These are phyloP conservation scores for Acromyrmex echinatior DNA, from an alignment of 1,140 invertebrate species.

Conservation along the genomic window DNA sequence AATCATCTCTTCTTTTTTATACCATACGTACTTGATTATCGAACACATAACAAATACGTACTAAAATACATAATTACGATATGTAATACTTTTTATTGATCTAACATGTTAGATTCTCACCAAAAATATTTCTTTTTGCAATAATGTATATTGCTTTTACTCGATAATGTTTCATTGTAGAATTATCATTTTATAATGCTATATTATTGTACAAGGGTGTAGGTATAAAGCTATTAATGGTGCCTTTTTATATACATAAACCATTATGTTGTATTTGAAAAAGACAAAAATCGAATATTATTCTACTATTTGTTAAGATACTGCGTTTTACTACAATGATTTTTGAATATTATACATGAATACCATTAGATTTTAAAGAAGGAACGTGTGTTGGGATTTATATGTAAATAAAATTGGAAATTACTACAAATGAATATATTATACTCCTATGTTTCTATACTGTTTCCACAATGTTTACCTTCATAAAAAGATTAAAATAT, in stretches of 20 bases:
- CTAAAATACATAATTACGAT: constrained; percentile 1
- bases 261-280: not conserved
- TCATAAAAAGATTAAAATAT: constrained; percentile 18
- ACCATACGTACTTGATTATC: not conserved
- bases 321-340: not conserved
- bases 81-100: constrained; percentile 7
- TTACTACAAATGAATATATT: not conserved
- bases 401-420: constrained; percentile 47
- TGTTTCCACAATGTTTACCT: not conserved
- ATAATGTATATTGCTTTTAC: not conserved
- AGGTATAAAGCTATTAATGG: constrained; percentile 8
- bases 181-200: not conserved
- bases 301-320: not conserved
- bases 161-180: not conserved
- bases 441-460: not conserved
- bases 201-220: constrained; percentile 23
- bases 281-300: not conserved
- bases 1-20: not conserved
- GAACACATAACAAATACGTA: not conserved
- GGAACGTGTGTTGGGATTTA: not conserved
- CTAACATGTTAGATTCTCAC: not conserved
- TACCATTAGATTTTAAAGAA: not conserved
- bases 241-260: constrained; percentile 5
- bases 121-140: constrained; percentile 17
- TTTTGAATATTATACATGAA: not conserved